Base-by-base conservation (phyloP, 2,797 vertebrate species). In the Oreochromis grahami region DNA sequence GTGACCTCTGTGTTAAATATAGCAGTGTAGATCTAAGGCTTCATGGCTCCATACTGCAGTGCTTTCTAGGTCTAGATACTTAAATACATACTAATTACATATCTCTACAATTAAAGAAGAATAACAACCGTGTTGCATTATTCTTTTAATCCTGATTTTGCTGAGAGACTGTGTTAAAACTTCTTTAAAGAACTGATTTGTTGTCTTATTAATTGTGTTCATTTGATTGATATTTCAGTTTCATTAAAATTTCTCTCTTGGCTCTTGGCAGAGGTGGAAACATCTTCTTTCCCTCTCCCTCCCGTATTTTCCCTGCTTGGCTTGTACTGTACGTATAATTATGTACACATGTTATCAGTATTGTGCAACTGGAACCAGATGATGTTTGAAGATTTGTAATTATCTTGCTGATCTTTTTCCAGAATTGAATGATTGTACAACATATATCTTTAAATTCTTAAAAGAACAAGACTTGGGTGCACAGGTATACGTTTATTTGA, bases 281-380 rank as follows among this genome's bases (percentile, higher is more conserved):
- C 10, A 0, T 52, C 11, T 52, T 52, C 11, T 24, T 12, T 1
- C 1, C 4, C 17, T 9, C 1, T 52, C 48, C 4, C 5, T 3
- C 1, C 36, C 36, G 2, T 11, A 52, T 52, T 6, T 48, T 52
- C 10, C 3, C 51, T 53, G 51, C 51, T 52, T 13, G n/a, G 51
- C 51, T 52, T 52, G 1, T 24, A 0, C 11, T 24, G 0, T 0
- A 53, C 2, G 51, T 52, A 52, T 52, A 52, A 52, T 21, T 52
- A 52, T 52, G n/a, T 52, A 0, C 5, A 52, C 51, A 21, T 4
- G n/a, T 52, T 52, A 1, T 52, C 36, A 38, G 36, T 38, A 38
- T 38, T 38, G 36, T 38, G 51, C 51, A 2, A 12, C 51, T 52
- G 5, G 51, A 51, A 52, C n/a, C 51, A 52, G 51, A 52, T 52